phyloP scores from a whole-genome alignment of 2,797 vertebrate genomes.

The Tamandua tetradactyla region DNA sequence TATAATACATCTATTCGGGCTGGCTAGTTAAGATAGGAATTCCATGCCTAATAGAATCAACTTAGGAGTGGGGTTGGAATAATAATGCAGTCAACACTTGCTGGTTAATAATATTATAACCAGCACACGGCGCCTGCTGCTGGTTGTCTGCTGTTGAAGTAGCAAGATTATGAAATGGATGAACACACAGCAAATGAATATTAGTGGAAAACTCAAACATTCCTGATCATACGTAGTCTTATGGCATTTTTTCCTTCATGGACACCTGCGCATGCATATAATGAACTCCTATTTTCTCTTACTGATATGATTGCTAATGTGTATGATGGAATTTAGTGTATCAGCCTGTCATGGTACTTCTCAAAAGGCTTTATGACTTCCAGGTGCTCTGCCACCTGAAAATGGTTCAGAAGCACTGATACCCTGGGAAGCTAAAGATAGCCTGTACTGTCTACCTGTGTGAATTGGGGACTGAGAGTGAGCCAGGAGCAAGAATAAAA shows the following conservation, averaged over 20 bases:
- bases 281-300: neutral
- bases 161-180: neutral
- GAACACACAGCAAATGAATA: neutral
- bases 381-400: neutral
- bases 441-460: accelerated
- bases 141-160: neutral
- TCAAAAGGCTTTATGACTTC: neutral
- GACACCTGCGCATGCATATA: neutral
- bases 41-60: neutral
- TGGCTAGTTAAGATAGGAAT: neutral
- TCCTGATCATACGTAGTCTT: neutral
- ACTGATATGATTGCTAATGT: neutral
- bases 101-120: neutral
- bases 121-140: neutral
- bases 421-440: neutral
- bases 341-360: too few relatives aligned
- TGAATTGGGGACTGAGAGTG: neutral
- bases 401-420: neutral
- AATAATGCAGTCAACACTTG: neutral
- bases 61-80: neutral
- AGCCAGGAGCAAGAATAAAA: neutral
- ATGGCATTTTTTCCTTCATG: neutral
- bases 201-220: neutral
- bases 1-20: neutral
- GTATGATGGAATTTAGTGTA: neutral